These are phyloP conservation scores for Biston betularia DNA, from an alignment of 2,888 invertebrate species.

Conservation along the genomic window DNA sequence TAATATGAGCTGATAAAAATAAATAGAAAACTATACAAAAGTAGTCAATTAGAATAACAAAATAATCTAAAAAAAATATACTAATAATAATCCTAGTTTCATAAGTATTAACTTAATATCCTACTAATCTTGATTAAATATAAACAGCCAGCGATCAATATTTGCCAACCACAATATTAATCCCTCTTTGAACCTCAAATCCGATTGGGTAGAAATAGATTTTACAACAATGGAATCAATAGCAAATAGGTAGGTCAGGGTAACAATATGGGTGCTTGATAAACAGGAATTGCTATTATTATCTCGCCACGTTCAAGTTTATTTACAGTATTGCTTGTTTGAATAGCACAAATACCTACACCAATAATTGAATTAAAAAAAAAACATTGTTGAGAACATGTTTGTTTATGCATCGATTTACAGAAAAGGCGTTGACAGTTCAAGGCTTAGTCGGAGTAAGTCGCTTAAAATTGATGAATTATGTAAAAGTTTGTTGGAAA, in stretches of 20 bases:
- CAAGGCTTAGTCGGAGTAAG: background rate
- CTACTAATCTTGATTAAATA: no score
- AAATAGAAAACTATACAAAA: no score
- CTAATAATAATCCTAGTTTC: no score
- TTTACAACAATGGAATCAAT: slow-evolving; percentile 43
- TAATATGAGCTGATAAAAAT: no score
- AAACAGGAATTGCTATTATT: slow-evolving; percentile 33
- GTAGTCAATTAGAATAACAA: no score
- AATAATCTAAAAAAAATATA: no score
- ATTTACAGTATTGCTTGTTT: slow-evolving; percentile 9
- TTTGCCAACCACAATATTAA: slow-evolving; percentile 16
- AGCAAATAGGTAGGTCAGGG: slow-evolving; percentile 45
- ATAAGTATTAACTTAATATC: no score
- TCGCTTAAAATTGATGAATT: slow-evolving; percentile 7
- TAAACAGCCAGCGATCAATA: slow-evolving; percentile 3
- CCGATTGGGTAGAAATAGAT: slow-evolving; percentile 39
- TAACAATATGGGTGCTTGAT: slow-evolving; percentile 23
- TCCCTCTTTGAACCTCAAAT: slow-evolving; percentile 35
- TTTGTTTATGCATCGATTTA: slow-evolving; percentile 1
- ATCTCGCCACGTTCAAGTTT: slow-evolving; percentile 18
- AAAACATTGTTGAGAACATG: background rate
- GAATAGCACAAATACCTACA: background rate
- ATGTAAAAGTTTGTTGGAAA: slow-evolving; percentile 3
- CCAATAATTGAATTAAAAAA: background rate
- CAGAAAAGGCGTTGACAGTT: slow-evolving; percentile 1